phyloP scores from a whole-genome alignment of 2,797 vertebrate species.

The Halcyon smyrnensis region DNA sequence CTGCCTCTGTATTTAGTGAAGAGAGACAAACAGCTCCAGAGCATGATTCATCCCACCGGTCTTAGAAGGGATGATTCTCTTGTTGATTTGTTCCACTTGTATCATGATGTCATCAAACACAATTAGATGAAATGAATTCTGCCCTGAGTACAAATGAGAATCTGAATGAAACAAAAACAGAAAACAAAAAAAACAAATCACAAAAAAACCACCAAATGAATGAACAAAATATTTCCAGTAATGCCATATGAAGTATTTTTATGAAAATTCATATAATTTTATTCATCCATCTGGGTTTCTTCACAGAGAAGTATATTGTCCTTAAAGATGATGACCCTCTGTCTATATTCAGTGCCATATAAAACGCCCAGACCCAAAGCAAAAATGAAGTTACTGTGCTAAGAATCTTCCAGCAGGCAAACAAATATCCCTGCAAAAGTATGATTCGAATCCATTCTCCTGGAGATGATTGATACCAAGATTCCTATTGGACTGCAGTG shows the following conservation, averaged over 20 bases:
- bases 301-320: background rate
- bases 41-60: background rate
- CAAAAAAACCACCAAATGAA: background rate
- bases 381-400: background rate
- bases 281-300: background rate
- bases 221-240: background rate
- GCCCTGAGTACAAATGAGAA: background rate
- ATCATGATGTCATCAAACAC: conserved; percentile 2
- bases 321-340: background rate
- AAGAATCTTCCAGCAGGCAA: background rate
- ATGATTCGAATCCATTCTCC: background rate
- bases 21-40: conserved; percentile 2
- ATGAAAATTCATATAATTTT: background rate
- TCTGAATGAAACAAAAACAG: background rate
- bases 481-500: background rate
- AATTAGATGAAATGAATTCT: background rate
- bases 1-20: background rate
- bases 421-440: background rate
- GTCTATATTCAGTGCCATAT: background rate
- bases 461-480: background rate
- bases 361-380: background rate
- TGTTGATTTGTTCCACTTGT: background rate
- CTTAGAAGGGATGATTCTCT: background rate
- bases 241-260: background rate
- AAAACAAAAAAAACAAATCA: background rate